These are phyloP conservation scores for Melanostoma mellinum DNA, from an alignment of 2,888 invertebrate species.

Conservation along the genomic window DNA sequence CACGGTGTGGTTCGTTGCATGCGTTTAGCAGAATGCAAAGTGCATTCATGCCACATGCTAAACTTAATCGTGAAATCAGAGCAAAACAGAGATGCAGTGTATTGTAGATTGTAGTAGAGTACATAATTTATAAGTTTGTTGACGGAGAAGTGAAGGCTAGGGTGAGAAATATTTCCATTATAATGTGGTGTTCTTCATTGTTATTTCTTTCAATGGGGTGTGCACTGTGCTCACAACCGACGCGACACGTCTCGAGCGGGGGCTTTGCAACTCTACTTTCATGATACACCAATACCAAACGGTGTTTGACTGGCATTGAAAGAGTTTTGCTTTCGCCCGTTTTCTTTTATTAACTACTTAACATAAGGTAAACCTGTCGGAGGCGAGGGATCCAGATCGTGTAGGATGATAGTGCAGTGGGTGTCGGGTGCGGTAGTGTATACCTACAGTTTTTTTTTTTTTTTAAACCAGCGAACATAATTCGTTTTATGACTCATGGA, in stretches of 20 bases:
- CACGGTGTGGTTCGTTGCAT: slow-evolving; percentile 11
- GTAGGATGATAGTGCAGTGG: slow-evolving; percentile 8
- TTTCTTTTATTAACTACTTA: slow-evolving; percentile 35
- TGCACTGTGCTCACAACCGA: neutral
- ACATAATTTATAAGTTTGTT: slow-evolving; percentile 54
- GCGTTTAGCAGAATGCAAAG: slow-evolving; percentile 25
- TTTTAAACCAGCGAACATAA: too few species aligned
- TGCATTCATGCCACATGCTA: slow-evolving; percentile 41
- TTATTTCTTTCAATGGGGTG: slow-evolving; percentile 36
- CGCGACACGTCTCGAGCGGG: neutral
- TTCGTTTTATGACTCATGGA: too few species aligned
- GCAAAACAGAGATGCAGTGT: slow-evolving; percentile 50
- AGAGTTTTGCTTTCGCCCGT: slow-evolving; percentile 47
- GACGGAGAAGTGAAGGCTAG: slow-evolving; percentile 7
- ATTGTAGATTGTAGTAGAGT: slow-evolving; percentile 13
- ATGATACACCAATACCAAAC: slow-evolving; percentile 36
- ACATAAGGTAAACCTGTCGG: slow-evolving; percentile 45
- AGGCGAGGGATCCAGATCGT: slow-evolving; percentile 34
- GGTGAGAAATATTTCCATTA: slow-evolving; percentile 39
- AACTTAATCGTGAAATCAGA: slow-evolving; percentile 48
- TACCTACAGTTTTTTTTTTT: too few species aligned
- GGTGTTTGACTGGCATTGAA: slow-evolving; percentile 53
- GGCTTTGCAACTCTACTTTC: slow-evolving; percentile 10
- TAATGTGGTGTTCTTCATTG: slow-evolving; percentile 40
- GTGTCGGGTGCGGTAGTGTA: neutral